Conservation (phyloP, 2,888 invertebrate genomes). For the Drosophila niveifrons region DNA sequence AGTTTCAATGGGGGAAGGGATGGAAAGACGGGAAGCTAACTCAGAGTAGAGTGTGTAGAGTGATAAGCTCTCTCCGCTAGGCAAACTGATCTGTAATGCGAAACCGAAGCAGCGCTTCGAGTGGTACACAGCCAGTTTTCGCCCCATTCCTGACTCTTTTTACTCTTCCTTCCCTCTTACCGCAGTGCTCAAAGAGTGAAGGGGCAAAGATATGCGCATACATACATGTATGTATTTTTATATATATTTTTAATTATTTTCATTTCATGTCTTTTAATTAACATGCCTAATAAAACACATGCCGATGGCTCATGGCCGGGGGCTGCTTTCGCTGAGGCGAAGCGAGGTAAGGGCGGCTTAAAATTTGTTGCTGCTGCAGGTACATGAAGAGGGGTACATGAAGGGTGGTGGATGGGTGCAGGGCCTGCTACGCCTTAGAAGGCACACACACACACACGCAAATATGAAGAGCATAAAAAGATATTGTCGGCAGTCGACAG, state of each 20-base stretch:
- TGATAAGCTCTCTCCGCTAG: neutral
- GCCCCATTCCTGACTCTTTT: neutral
- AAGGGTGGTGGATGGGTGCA: slow-evolving; percentile 13
- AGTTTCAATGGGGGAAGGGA: no score
- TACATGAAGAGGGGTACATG: neutral
- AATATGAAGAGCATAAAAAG: slow-evolving; percentile 66
- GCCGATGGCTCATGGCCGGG: slow-evolving; percentile 47
- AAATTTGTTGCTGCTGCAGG: slow-evolving; percentile 13
- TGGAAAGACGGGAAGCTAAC: no score
- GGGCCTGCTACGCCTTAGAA: slow-evolving; percentile 24
- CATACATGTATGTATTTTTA: slow-evolving; percentile 47
- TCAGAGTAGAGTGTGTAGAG: no score
- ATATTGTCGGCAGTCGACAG: slow-evolving; percentile 65
- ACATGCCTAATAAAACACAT: slow-evolving; percentile 81
- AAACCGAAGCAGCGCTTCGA: slow-evolving; percentile 22
- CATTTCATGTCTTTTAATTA: slow-evolving; percentile 83
- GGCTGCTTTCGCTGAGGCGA: slow-evolving; percentile 7
- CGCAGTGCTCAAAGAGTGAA: slow-evolving; percentile 1
- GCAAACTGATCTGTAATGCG: slow-evolving; percentile 25
- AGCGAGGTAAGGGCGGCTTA: slow-evolving; percentile 8
- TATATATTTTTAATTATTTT: slow-evolving; percentile 82
- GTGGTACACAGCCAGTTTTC: slow-evolving; percentile 37
- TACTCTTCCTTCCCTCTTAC: neutral
- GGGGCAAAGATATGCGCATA: slow-evolving; percentile 9
- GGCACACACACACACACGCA: slow-evolving; percentile 20